Conservation (phyloP, 2,888 invertebrate genomes). For the Scaptomyza cyrtandrae region DNA sequence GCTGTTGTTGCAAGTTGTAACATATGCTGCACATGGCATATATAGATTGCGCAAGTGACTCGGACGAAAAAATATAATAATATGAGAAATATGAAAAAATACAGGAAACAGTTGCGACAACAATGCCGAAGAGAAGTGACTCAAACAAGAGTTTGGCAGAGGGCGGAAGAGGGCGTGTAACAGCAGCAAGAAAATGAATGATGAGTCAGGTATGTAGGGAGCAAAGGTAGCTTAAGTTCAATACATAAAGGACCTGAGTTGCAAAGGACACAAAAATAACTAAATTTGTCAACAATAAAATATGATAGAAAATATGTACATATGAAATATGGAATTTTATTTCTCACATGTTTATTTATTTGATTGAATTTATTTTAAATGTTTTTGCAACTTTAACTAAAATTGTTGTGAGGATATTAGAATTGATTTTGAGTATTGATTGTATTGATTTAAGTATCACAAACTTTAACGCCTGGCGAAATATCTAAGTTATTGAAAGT, state of each 20-base stretch:
- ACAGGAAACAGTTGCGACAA: slow-evolving; percentile 63
- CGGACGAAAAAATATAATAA: slow-evolving; percentile 24
- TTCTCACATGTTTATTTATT: no score
- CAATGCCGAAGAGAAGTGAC: slow-evolving; percentile 20
- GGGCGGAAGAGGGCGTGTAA: background rate
- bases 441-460: no score
- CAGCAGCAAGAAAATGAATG: background rate
- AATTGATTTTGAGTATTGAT: no score
- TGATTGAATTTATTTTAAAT: no score
- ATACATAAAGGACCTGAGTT: background rate
- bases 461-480: no score
- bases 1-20: slow-evolving; percentile 40
- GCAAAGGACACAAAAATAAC: background rate
- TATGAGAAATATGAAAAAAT: slow-evolving; percentile 3
- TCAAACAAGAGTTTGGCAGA: background rate
- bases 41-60: slow-evolving; percentile 41
- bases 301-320: no score
- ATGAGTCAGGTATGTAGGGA: background rate
- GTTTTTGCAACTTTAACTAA: no score
- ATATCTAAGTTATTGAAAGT: no score
- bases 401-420: no score
- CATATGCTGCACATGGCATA: slow-evolving; percentile 61
- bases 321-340: no score
- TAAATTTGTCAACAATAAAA: background rate
- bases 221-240: background rate